Conservation (phyloP, 2,797 vertebrate genomes). For the Lithobates sylvaticus region DNA sequence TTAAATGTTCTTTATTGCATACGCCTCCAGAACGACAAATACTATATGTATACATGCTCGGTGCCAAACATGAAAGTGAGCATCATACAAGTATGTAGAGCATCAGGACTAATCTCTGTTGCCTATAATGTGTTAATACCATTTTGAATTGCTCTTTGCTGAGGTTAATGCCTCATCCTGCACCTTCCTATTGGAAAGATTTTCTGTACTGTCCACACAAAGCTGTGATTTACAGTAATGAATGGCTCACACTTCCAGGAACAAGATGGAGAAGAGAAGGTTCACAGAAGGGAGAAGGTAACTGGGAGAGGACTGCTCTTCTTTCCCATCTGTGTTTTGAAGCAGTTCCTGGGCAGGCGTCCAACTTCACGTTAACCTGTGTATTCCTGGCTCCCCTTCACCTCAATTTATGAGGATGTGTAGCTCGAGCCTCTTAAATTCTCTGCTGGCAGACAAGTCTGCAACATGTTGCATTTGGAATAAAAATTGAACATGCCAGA, state of each 20-base stretch:
- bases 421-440: conserved; percentile 45
- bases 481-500: conserved; percentile 15
- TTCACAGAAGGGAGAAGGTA: conserved; percentile 55
- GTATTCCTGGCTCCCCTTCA: conserved; percentile 37
- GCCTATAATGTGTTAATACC: conserved; percentile 13
- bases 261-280: conserved; percentile 47
- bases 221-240: conserved; percentile 57
- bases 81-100: neutral
- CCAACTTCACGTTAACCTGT: conserved; percentile 59
- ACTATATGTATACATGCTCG: neutral
- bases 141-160: neutral
- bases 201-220: neutral
- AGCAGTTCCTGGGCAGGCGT: conserved; percentile 50
- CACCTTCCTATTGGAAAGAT: conserved; percentile 25
- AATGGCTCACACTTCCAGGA: conserved; percentile 57
- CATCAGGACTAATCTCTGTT: neutral
- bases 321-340: conserved; percentile 53
- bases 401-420: conserved; percentile 44
- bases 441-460: conserved; percentile 29
- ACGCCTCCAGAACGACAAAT: neutral
- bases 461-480: conserved; percentile 17
- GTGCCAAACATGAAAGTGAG: neutral
- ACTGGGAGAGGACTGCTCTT: conserved; percentile 38
- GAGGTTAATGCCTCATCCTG: conserved; percentile 9
- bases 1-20: neutral